Percentiles rank a stretch among this genome's conserved stretches.
phyloP scores from a whole-genome alignment of 2,888 invertebrate species.

The Chrysina gloriosa region DNA sequence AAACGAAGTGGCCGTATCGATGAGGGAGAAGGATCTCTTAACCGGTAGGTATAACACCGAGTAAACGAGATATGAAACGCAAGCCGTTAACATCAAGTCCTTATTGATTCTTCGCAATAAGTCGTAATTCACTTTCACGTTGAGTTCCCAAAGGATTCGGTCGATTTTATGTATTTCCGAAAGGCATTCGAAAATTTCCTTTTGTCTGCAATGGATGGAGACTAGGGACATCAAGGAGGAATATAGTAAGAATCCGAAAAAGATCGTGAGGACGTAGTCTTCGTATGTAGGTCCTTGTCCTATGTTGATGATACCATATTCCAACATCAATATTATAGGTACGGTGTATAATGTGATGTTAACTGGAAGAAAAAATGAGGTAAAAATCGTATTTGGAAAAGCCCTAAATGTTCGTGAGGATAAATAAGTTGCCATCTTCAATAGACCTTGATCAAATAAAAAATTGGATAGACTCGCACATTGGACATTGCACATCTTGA shows the following conservation, averaged over 20 bases:
- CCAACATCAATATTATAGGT: slow-evolving; percentile 7
- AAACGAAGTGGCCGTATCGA: background rate
- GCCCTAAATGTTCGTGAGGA: background rate
- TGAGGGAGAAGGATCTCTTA: background rate
- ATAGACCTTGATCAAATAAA: too few species aligned
- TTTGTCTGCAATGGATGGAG: slow-evolving; percentile 3
- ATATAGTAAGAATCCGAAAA: slow-evolving; percentile 11
- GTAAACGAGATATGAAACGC: background rate
- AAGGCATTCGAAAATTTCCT: slow-evolving; percentile 7
- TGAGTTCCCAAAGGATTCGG: background rate
- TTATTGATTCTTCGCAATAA: slow-evolving; percentile 11
- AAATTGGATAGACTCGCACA: too few species aligned
- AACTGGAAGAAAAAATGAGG: background rate
- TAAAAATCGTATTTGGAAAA: background rate
- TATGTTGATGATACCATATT: background rate
- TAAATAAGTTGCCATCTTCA: too few species aligned
- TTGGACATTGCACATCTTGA: background rate
- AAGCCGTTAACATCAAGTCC: background rate
- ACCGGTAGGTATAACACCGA: background rate
- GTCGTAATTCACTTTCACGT: background rate
- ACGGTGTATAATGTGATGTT: slow-evolving; percentile 4
- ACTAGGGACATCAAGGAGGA: background rate
- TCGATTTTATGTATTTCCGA: slow-evolving; percentile 14
- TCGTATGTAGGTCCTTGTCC: slow-evolving; percentile 18
- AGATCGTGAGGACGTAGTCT: slow-evolving; percentile 21